phyloP scores from a whole-genome alignment of 1,140 invertebrate genomes.

The silkworm (Bombyx mori) region DNA sequence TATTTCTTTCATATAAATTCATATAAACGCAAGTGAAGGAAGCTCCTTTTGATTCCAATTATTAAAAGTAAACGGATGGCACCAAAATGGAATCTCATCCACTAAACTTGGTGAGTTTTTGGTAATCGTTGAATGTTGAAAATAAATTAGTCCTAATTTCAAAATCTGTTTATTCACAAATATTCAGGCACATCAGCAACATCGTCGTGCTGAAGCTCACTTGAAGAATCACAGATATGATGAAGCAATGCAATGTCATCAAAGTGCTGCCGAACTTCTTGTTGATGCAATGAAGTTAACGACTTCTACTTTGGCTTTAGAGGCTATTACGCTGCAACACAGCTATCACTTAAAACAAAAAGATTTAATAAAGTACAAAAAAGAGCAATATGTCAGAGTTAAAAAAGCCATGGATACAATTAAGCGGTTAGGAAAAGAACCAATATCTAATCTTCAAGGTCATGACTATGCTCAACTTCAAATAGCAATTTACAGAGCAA shows the following conservation, averaged over 20 bases:
- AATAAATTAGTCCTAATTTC: background rate
- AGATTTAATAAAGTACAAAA: slow-evolving; percentile 68
- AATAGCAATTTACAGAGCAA: slow-evolving; percentile 72
- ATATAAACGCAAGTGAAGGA: too few relatives aligned
- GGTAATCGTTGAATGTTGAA: background rate
- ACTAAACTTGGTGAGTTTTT: slow-evolving; percentile 50
- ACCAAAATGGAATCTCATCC: slow-evolving; percentile 53
- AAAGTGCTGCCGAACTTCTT: slow-evolving; percentile 73
- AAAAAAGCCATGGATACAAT: slow-evolving; percentile 72
- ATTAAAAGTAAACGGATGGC: too few relatives aligned
- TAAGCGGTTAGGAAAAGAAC: slow-evolving; percentile 55
- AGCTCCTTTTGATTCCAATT: too few relatives aligned
- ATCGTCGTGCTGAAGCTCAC: slow-evolving; percentile 75
- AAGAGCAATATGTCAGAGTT: slow-evolving; percentile 72
- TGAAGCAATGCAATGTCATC: slow-evolving; percentile 76
- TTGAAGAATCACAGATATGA: slow-evolving; percentile 73
- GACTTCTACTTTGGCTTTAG: slow-evolving; percentile 64
- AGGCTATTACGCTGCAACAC: slow-evolving; percentile 75
- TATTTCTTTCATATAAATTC: too few relatives aligned
- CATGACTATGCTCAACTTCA: slow-evolving; percentile 66
- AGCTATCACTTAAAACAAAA: slow-evolving; percentile 76
- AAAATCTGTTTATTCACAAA: background rate
- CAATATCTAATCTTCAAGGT: slow-evolving; percentile 31
- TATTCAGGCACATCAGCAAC: slow-evolving; percentile 75
- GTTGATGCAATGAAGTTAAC: slow-evolving; percentile 72